Evolutionary conservation across 2,888 invertebrate genomes (phyloP), one percentile per base, ranked within the genome.

Genomic region (Troides aeacus): DNA sequence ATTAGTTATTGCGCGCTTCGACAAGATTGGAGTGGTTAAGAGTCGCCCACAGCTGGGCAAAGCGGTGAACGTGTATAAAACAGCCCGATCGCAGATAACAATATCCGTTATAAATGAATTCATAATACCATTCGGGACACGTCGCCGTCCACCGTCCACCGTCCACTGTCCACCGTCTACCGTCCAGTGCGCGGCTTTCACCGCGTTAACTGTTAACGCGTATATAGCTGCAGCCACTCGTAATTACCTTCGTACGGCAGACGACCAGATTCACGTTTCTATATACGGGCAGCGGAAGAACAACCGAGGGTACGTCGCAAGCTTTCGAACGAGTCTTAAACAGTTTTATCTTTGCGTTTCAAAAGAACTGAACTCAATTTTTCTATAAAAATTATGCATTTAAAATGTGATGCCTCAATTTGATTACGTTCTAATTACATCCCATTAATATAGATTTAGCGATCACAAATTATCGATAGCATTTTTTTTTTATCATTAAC

Each of bases 81-180:
- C 62, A 24, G 50, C 2, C 42, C 69, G 65, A 66, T 66, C 66
- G 39, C 17, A 62, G 58, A 70, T 70, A 66, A 66, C 69, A 62
- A 69, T 69, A 42, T 58, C 69, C 69, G 69, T 69, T 65, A 62
- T 62, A 69, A 62, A 65, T 65, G 61, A 58, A 58, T 61, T 42
- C 62, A 65, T 69, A 62, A 65, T 36, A 21, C 62, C 57, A 69
- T 69, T 65, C 62, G 64, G 46, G 57, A 57, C 69, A 65, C 65
- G 65, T 65, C 10, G 39, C 39, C 39, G 39, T 39, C 39, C 39
- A 39, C 10, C 39, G 7, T 10, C 39, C 39, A 39, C 10, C 39
- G 7, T 10, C 39, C 39, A 39, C 39, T 8, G 39, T 10, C 10
- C 10, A 39, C 39, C 10, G 39, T 39, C 39, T 8, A 8, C 39